Evolutionary conservation across 2,113 vertebrate species (phyloP), one percentile per base, ranked within the genome.

Genomic region (Anser brachyrhynchus): DNA sequence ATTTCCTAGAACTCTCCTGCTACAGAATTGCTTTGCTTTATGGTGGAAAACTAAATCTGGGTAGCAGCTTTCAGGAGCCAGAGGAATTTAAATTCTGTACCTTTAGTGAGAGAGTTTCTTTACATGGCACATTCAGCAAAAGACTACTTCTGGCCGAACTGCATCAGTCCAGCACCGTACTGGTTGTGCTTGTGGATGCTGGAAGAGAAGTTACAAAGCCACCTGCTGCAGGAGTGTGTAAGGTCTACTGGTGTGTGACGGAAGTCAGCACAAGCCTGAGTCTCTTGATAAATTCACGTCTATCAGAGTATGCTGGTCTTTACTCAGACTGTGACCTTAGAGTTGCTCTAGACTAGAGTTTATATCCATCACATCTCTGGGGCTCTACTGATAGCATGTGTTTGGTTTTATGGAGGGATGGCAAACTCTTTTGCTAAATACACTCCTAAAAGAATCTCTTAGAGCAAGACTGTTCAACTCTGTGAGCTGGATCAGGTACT

Each of bases 261-360:
- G 35, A 21, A 13, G 70, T 39, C 46, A 54, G 69, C 49, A 54
- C 25, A 37, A 37, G 64, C 16, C 18, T n/a, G 37, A 54, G 44
- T 20, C 23, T 66, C 23, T 0, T 26, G 20, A n/a, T 69, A 58
- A 86, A 79, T 33, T 0, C 0, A 8, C 54, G 44, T 59, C 66
- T 55, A 3, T 46, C 29, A n/a, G 62, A 51, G 7, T 33, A 33
- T 39, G 21, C 54, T 89, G 52, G 31, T 55, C 49, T 91, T 81
- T 75, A 35, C 46, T 71, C 17, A 67, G 51, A 41, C 17, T 66
- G 62, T 54, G 65, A 46, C 31, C 39, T 77, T 58, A 52, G 78
- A 81, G 41, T 54, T 73, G 20, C n/a, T 92, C 37, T 33, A 85
- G 16, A 54, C 44, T 64, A 46, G 23, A 14, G 18, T 76, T 95